A percentile compares a stretch with the other conserved stretches of the same genome.
These are phyloP conservation scores for Xestia ashworthii DNA, from an alignment of 2,888 invertebrate species.

Conservation along the genomic window DNA sequence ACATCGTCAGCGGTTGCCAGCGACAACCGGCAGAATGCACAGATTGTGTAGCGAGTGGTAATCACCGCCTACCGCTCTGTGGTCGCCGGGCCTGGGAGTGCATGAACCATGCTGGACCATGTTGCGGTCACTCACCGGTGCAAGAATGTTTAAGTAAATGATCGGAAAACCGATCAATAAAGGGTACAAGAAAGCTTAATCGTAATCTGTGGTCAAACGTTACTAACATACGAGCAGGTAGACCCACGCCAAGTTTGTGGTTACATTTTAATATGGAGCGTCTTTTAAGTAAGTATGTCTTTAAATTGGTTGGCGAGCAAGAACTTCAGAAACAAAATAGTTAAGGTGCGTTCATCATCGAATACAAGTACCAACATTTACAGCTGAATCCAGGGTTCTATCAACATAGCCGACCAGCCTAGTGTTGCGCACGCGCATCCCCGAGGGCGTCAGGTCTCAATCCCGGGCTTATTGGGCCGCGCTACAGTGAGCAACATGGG, in stretches of 20 bases:
- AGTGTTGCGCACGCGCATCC: neutral
- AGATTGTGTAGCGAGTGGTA: conserved; percentile 27
- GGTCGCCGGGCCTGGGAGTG: conserved; percentile 1
- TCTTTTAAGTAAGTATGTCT: neutral
- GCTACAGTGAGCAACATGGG: neutral
- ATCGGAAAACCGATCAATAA: conserved; percentile 17
- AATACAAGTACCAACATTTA: neutral
- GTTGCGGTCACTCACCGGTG: conserved; percentile 40
- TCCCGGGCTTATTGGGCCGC: conserved; percentile 14
- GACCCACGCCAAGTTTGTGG: neutral
- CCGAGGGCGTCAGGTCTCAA: conserved; percentile 36
- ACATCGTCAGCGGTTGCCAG: conserved; percentile 17
- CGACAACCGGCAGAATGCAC: conserved; percentile 11
- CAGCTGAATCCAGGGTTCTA: neutral
- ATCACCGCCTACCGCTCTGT: conserved; percentile 11
- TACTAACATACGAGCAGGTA: neutral
- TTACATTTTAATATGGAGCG: neutral
- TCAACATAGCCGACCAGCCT: neutral
- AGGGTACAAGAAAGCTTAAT: conserved; percentile 4
- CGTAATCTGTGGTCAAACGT: conserved; percentile 21
- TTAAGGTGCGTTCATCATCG: neutral
- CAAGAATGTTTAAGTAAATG: conserved; percentile 16
- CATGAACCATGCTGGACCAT: conserved; percentile 5
- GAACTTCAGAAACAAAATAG: neutral
- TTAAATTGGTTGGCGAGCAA: neutral